These are phyloP conservation scores for Yponomeuta plumbellus DNA, from an alignment of 2,888 invertebrate species.

Conservation along the genomic window DNA sequence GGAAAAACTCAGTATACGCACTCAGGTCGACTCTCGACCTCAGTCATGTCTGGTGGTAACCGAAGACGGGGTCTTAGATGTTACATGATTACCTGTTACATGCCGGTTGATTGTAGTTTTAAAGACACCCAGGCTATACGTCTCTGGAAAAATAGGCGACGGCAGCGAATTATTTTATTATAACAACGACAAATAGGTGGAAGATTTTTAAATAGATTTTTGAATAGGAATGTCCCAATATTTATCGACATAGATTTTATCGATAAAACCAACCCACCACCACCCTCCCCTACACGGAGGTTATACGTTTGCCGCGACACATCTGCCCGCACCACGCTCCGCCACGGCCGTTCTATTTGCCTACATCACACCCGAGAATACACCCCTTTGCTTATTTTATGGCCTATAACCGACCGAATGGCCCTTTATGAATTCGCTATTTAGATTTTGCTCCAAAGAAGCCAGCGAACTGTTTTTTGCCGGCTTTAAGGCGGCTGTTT, in stretches of 20 bases:
- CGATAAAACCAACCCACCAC: not conserved
- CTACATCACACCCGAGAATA: slow-evolving; percentile 2
- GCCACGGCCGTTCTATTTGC: slow-evolving; percentile 12
- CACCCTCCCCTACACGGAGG: not conserved
- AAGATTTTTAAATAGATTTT: too few species aligned
- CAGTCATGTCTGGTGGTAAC: too few species aligned
- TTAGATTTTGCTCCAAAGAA: slow-evolving; percentile 7
- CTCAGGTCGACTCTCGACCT: too few species aligned
- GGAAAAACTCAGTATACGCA: too few species aligned
- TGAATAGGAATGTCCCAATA: too few species aligned
- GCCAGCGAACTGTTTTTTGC: not conserved
- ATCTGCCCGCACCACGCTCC: slow-evolving; percentile 35
- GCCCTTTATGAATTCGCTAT: slow-evolving; percentile 13
- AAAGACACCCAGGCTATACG: too few species aligned
- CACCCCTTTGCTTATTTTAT: slow-evolving; percentile 19
- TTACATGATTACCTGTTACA: too few species aligned
- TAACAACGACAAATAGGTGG: too few species aligned
- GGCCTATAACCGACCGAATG: slow-evolving; percentile 7
- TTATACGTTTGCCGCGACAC: slow-evolving; percentile 30
- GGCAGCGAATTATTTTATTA: too few species aligned
- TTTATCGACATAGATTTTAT: not conserved
- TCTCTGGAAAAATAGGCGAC: too few species aligned
- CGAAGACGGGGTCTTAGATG: too few species aligned
- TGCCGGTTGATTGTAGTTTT: too few species aligned
- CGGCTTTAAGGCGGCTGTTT: not conserved